Evolutionary conservation across 1,140 invertebrate genomes (phyloP), one percentile per base, ranked within the genome.

Genomic region (Littorina saxatilis): DNA sequence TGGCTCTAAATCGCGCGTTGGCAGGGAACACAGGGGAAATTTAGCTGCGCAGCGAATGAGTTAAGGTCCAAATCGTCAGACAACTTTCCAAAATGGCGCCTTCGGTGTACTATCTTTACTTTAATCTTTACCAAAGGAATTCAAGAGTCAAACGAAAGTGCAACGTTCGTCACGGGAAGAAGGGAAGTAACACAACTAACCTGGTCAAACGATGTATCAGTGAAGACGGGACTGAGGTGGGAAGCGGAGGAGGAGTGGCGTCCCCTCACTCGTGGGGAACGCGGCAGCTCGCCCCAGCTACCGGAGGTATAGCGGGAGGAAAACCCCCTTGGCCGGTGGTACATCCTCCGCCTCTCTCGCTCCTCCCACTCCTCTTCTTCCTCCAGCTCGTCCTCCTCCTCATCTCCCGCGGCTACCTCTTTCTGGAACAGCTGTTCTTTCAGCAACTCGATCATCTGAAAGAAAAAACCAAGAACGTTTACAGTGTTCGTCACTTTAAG

Each of bases 371-470:
- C 61, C 43, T 55, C 68, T 29, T 50, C 75, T 61, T 82, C 76
- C 17, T 77, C 79, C 17, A 37, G 68, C 17, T 81, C 83, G 9
- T 81, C 78, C 29, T 83, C 81, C 27, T 79, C 70, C 3, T 77
- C 75, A 2, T 73, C 47, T 11, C 79, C 68, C 15, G n/a, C n/a
- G 2, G 63, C 50, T 32, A 86, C 47, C 35, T 86, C 82, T 29
- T 85, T 84, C 47, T 86, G 88, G 74, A 82, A 88, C 20, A 85
- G 58, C 55, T 88, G 88, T 58, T 88, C 88, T 32, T 82, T 83
- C 11, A 88, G 37, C 13, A 88, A 58, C n/a, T 87, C 85, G 47
- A 84, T 86, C 82, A 87, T 83, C 88, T 88, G 75, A 17, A 66
- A 63, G 27, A 63, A 23, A 50, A 9, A 79, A 29, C 39, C 29